A percentile compares a stretch with the other conserved stretches of the same genome.
These are phyloP conservation scores for Osmoderma eremita DNA, from an alignment of 2,888 invertebrate species.

Conservation along the genomic window DNA sequence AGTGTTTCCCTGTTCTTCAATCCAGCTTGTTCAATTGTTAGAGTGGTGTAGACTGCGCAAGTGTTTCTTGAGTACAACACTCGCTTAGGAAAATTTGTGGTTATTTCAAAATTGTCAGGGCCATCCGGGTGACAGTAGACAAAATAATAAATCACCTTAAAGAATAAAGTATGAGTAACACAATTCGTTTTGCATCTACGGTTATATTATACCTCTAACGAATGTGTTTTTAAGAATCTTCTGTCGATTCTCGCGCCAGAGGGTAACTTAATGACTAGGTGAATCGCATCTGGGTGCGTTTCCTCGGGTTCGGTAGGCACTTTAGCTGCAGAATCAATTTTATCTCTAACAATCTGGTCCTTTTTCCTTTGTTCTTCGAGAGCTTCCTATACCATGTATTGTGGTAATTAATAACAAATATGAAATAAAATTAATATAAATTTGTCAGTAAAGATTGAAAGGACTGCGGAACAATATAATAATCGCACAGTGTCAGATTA, in stretches of 20 bases:
- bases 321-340: constrained; percentile 71
- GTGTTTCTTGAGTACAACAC: constrained; percentile 74
- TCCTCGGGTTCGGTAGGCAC: constrained; percentile 81
- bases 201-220: constrained; percentile 74
- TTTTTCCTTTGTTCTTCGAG: constrained; percentile 64
- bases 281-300: constrained; percentile 76
- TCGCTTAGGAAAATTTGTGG: constrained; percentile 93
- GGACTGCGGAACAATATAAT: no score
- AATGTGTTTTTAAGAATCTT: constrained; percentile 82
- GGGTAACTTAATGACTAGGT: constrained; percentile 91
- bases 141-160: constrained; percentile 92
- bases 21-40: constrained; percentile 79
- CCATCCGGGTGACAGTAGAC: constrained; percentile 95
- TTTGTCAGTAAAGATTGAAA: no score
- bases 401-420: background rate
- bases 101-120: constrained; percentile 93
- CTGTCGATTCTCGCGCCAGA: constrained; percentile 88
- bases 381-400: constrained; percentile 56
- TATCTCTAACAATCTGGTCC: constrained; percentile 72
- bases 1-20: constrained; percentile 90
- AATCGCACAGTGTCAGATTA: no score
- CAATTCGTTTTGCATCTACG: background rate
- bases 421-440: no score
- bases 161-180: constrained; percentile 50
- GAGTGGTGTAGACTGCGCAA: constrained; percentile 62